Base-by-base conservation (phyloP, 2,113 vertebrate species). In the Phaetusa simplex region DNA sequence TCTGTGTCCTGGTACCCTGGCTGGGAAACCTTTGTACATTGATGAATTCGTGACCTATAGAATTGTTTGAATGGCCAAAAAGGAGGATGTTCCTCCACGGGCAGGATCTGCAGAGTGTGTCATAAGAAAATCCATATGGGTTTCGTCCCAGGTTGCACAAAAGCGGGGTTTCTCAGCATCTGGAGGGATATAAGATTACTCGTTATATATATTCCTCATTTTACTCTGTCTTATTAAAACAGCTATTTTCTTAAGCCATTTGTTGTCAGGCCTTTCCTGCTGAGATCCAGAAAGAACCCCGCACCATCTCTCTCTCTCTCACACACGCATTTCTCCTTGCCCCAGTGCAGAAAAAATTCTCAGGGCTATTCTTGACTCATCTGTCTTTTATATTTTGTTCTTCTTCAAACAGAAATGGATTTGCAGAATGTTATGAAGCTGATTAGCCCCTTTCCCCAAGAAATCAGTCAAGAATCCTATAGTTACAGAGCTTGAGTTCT, bases 311-410 rank as follows among this genome's bases (percentile, higher is more conserved):
- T 42, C 14, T 56, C 8, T 59, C 12, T 47, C 29, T 19, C 45
- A 19, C 45, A 6, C 36, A n/a, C 9, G 19, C 1, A 1, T 8
- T 18, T 78, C 6, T 52, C 15, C 38, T 62, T 8, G 1, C 8
- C 8, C 34, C 14, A 21, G 4, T 76, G 22, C 36, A 62, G 61
- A 91, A 64, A 7, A 47, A 3, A 15, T 59, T 69, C 6, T 70
- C 24, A 76, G 27, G 24, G 16, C 2, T 83, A 20, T 5, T 74
- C 15, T 67, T 69, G 27, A 27, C 16, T 74, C 20, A 53, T 66
- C 27, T 47, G 17, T 40, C 18, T 89, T 80, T 47, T 62, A 5
- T 42, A 32, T 49, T 72, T 77, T 61, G 14, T 66, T 61, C 19
- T 64, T 66, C 30, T 66, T 93, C 32, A 95, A 71, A 64, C 8